Percentiles rank a stretch among this genome's conserved stretches.
Evolutionary conservation across 2,888 invertebrate genomes (phyloP).

Genomic region (Caradrina clavipalpis): DNA sequence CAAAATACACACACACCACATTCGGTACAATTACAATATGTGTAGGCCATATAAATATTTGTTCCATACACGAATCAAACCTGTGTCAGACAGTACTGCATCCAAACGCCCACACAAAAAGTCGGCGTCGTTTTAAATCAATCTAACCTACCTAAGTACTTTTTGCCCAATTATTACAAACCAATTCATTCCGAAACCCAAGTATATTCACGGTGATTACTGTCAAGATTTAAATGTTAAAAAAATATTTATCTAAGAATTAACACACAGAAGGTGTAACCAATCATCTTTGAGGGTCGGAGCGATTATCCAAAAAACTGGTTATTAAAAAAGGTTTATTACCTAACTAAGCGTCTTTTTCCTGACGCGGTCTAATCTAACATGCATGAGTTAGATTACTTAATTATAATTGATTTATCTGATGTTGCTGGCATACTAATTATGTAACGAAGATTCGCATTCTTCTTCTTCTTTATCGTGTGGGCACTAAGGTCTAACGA

Average conservation of each 20-base stretch:
- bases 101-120: no score
- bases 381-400: conserved; percentile 5
- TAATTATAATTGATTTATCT: conserved; percentile 22
- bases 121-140: neutral
- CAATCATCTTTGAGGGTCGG: conserved; percentile 44
- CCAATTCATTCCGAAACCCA: neutral
- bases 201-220: conserved; percentile 1
- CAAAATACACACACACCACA: no score
- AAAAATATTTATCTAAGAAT: conserved; percentile 25
- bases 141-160: neutral
- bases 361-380: conserved; percentile 13
- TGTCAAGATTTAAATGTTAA: neutral
- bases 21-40: no score
- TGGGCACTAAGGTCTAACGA: no score
- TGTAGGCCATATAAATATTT: no score
- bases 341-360: conserved; percentile 29
- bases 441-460: no score
- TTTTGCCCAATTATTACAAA: neutral
- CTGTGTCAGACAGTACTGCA: no score
- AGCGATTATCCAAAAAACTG: conserved; percentile 40
- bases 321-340: conserved; percentile 13
- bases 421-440: neutral
- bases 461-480: no score
- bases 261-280: conserved; percentile 45
- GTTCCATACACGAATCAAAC: no score